Conservation (phyloP, 1,140 invertebrate genomes). For the Eupeodes corollae region DNA sequence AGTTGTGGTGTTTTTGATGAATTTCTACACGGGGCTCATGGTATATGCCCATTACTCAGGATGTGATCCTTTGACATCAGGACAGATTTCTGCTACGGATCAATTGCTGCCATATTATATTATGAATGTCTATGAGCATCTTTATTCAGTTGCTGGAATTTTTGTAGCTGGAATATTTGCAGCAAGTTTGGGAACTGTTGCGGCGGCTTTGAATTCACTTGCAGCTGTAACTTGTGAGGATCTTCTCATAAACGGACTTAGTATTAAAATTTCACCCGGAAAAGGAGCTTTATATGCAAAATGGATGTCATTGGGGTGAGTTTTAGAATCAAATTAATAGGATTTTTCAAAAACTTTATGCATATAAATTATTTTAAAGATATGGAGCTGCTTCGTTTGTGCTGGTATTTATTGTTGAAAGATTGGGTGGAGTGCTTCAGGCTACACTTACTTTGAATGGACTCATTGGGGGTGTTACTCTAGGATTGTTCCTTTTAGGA, state of each 20-base stretch:
- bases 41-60: conserved; percentile 67
- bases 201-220: conserved; percentile 80
- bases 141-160: conserved; percentile 68
- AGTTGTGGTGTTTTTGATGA: conserved; percentile 47
- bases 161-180: conserved; percentile 74
- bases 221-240: conserved; percentile 85
- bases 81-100: conserved; percentile 51
- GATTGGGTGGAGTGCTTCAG: conserved; percentile 69
- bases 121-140: conserved; percentile 59
- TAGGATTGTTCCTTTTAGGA: conserved; percentile 75
- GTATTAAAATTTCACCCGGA: conserved; percentile 53
- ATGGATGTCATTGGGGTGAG: conserved; percentile 36
- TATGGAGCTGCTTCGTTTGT: conserved; percentile 44
- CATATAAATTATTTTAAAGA: conserved; percentile 18
- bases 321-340: too few species aligned
- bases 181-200: conserved; percentile 66
- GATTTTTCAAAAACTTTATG: not conserved
- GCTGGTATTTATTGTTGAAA: conserved; percentile 65
- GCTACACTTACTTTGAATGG: conserved; percentile 79
- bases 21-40: conserved; percentile 73
- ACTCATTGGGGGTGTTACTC: conserved; percentile 72
- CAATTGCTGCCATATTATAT: conserved; percentile 77
- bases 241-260: conserved; percentile 57
- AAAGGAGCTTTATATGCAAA: conserved; percentile 49
- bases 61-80: conserved; percentile 63